phyloP scores from a whole-genome alignment of 2,113 vertebrate species.

The Ranitomeya variabilis region DNA sequence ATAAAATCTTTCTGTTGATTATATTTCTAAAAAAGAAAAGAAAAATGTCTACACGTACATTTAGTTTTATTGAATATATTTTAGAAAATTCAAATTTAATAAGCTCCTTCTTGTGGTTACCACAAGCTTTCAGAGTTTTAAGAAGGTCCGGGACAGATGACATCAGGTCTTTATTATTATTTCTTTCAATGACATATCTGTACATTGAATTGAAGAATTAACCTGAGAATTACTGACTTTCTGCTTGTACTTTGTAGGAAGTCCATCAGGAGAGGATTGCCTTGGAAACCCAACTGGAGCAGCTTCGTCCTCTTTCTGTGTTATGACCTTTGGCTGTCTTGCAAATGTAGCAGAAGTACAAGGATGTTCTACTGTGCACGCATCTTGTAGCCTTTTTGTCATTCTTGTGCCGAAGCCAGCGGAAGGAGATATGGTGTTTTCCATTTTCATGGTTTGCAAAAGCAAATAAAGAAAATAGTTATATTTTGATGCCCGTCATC shows the following conservation, averaged over 20 bases:
- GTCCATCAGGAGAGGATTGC: constrained; percentile 91
- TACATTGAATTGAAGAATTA: too few relatives aligned
- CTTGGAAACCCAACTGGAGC: constrained; percentile 91
- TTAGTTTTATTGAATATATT: neutral
- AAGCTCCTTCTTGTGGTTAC: neutral
- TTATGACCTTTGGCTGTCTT: constrained; percentile 71
- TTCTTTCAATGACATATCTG: too few relatives aligned
- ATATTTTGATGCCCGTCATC: neutral
- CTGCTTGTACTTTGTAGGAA: constrained; percentile 74
- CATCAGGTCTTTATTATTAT: neutral
- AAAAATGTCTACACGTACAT: neutral
- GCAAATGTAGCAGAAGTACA: constrained; percentile 19
- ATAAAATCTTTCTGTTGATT: too few relatives aligned
- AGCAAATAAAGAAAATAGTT: neutral
- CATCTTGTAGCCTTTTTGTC: neutral
- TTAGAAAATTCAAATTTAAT: neutral
- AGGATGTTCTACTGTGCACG: neutral
- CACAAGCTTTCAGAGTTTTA: neutral
- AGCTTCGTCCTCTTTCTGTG: constrained; percentile 85
- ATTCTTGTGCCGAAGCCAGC: constrained; percentile 16
- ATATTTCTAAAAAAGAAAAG: too few relatives aligned
- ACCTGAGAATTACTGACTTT: neutral
- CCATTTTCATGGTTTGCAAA: neutral
- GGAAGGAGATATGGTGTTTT: constrained; percentile 20
- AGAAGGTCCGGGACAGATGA: neutral